Evolutionary conservation across 2,797 vertebrate genomes (phyloP), one percentile per base, ranked within the genome.

Genomic region (Calcarius lapponicus): DNA sequence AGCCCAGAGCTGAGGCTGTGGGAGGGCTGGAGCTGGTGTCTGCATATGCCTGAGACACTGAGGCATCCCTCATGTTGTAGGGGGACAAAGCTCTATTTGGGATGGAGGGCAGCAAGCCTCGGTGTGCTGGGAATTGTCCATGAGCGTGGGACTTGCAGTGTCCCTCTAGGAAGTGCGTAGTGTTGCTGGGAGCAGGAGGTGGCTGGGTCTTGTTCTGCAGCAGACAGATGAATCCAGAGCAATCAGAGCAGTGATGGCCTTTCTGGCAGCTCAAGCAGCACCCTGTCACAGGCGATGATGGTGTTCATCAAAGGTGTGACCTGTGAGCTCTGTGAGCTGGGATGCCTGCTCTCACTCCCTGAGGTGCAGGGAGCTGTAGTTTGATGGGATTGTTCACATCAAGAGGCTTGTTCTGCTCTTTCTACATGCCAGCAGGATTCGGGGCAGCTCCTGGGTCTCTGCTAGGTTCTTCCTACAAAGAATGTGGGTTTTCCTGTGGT

Each of bases 121-220:
- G 0, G 18, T 34, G 29, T n/a, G 15, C 48, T 71, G 26, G 45
- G 58, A 81, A 48, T 54, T 8, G 17, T 61, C 38, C 12, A 18
- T 1, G 7, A 74, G 17, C 0, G 0, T 0, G 0, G 32, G 38
- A 80, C 31, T 22, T 38, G 28, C 20, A 42, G 1, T 9, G 18
- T 70, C 17, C 13, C 36, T 61, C 17, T 1, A 1, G 40, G 20
- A 43, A 57, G 11, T 3, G 7, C 6, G 18, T 3, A 36, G 38
- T 16, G 11, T 19, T 9, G 12, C 31, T 56, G 34, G 31, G 24
- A 86, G 38, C 19, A 62, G 47, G 20, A 56, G 38, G 45, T 36
- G 50, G 17, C 19, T 0, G 0, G 12, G 34, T 80, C 54, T 88
- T 79, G 9, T 36, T 51, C 9, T 17, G 11, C 5, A 6, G 53